A percentile compares a stretch with the other conserved stretches of the same genome.
These are phyloP conservation scores for Petrocephalus sullivani DNA, from an alignment of 2,797 vertebrate species.

Conservation along the genomic window DNA sequence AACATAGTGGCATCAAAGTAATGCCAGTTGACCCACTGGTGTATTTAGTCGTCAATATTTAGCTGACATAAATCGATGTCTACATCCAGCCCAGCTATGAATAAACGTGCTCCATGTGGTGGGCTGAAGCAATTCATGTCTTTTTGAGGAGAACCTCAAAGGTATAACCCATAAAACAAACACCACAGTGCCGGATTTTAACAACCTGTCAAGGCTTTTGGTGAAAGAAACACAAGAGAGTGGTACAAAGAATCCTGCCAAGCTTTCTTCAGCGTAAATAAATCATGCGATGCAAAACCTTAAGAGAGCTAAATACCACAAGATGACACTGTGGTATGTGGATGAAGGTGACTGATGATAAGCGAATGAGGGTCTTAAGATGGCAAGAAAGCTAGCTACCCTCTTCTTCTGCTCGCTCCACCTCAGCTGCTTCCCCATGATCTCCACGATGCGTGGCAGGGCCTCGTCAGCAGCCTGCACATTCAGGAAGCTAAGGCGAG, in stretches of 20 bases:
- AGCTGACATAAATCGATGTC: conserved; percentile 54
- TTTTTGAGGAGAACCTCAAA: neutral
- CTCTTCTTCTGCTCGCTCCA: conserved; percentile 79
- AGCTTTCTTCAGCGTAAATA: neutral
- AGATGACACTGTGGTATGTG: neutral
- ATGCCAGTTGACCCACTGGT: conserved; percentile 34
- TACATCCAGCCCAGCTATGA: conserved; percentile 16
- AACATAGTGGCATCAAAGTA: conserved; percentile 50
- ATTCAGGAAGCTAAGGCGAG: conserved; percentile 87
- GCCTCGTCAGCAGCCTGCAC: conserved; percentile 96
- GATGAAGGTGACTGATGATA: neutral
- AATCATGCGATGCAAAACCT: neutral
- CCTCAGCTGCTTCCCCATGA: conserved; percentile 84
- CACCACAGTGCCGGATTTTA: neutral
- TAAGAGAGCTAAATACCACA: neutral
- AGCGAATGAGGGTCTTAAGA: neutral
- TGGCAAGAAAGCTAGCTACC: conserved; percentile 54
- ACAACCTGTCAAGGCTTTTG: neutral
- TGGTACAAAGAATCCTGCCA: neutral
- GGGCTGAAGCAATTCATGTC: neutral
- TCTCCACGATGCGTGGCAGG: conserved; percentile 82
- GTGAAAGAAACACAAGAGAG: neutral
- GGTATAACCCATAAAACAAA: neutral
- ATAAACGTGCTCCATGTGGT: neutral
- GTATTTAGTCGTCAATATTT: conserved; percentile 52